A percentile compares a stretch with the other conserved stretches of the same genome.
Evolutionary conservation across 2,888 invertebrate genomes (phyloP).

Genomic region (Asteroscopus sphinx): DNA sequence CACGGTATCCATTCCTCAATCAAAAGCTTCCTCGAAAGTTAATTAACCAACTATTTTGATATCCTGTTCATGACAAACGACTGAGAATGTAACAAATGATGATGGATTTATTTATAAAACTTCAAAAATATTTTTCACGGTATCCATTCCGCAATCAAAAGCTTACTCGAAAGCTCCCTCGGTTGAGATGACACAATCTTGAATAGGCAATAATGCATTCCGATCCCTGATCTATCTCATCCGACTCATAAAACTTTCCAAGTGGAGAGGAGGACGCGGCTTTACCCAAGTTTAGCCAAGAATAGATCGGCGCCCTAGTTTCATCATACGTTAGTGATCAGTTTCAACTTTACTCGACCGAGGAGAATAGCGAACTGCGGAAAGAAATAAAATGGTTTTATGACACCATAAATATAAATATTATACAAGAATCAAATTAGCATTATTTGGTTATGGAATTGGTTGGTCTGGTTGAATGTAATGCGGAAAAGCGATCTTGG

Average conservation of each 20-base stretch:
- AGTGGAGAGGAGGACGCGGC: constrained; percentile 72
- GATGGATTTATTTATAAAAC: constrained; percentile 18
- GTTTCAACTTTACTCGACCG: constrained; percentile 34
- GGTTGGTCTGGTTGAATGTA: not conserved
- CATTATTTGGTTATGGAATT: constrained; percentile 3
- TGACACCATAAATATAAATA: constrained; percentile 7
- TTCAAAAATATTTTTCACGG: constrained; percentile 10
- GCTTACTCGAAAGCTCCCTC: constrained; percentile 32
- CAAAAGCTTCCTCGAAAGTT: constrained; percentile 23
- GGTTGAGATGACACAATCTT: constrained; percentile 75
- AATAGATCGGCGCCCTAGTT: constrained; percentile 63
- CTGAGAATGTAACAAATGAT: constrained; percentile 4
- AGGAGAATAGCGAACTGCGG: constrained; percentile 27
- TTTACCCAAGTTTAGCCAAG: constrained; percentile 75
- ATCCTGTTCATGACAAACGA: not conserved
- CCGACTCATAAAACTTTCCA: constrained; percentile 83
- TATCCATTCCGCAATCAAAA: constrained; percentile 31
- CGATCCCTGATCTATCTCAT: constrained; percentile 80
- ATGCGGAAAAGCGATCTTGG: not conserved
- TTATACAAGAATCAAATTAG: constrained; percentile 12
- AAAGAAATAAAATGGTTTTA: constrained; percentile 24
- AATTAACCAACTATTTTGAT: constrained; percentile 4
- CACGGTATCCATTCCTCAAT: constrained; percentile 20
- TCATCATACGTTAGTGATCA: constrained; percentile 57
- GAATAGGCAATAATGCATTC: constrained; percentile 83